Percentiles rank a stretch among this genome's conserved stretches.
These are phyloP conservation scores for Thymallus thymallus DNA, from an alignment of 2,113 vertebrate genomes.

Conservation along the genomic window DNA sequence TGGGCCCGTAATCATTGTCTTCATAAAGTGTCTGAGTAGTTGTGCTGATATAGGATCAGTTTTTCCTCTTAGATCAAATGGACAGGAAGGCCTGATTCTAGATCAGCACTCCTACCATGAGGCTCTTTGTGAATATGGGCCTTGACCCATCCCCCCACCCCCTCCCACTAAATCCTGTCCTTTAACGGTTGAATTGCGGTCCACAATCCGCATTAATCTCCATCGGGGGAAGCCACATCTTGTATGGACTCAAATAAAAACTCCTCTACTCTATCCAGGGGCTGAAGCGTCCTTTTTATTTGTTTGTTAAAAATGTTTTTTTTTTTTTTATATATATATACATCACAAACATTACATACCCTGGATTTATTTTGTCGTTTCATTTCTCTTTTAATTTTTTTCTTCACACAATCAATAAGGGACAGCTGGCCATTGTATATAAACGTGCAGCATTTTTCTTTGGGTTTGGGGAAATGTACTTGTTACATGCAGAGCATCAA, in stretches of 20 bases:
- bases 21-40: too few relatives aligned
- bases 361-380: neutral
- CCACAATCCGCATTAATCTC: neutral
- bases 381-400: neutral
- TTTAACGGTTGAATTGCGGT: neutral
- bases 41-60: too few relatives aligned
- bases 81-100: neutral
- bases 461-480: neutral
- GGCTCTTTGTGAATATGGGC: too few relatives aligned
- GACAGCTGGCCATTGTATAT: constrained; percentile 16
- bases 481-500: neutral
- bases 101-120: too few relatives aligned
- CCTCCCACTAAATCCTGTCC: constrained; percentile 9
- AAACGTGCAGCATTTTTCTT: neutral
- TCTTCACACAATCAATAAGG: constrained; percentile 53
- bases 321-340: constrained; percentile 15
- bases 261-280: constrained; percentile 40
- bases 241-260: constrained; percentile 39
- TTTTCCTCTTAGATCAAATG: neutral
- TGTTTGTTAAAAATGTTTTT: constrained; percentile 19
- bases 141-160: neutral
- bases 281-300: constrained; percentile 18
- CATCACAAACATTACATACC: neutral
- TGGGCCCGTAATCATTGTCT: too few relatives aligned
- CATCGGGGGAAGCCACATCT: constrained; percentile 4